A percentile compares a stretch with the other conserved stretches of the same genome.
Conservation (phyloP, 2,113 vertebrate species). For the Saccopteryx bilineata region DNA sequence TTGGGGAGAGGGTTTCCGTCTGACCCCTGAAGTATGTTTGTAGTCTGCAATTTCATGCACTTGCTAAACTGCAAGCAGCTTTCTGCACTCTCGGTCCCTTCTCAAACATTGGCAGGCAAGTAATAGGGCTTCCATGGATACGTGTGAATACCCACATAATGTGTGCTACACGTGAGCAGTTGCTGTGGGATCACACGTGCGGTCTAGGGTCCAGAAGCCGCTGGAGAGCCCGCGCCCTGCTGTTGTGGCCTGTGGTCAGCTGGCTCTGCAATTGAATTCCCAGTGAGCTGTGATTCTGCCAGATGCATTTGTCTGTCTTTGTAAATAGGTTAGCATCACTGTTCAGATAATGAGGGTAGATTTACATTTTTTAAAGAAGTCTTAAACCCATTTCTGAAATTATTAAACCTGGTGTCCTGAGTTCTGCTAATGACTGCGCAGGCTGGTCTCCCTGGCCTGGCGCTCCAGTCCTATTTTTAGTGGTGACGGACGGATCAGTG, state of each 20-base stretch:
- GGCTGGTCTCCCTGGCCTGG: constrained; percentile 42
- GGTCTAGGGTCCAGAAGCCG: constrained; percentile 35
- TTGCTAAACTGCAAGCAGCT: constrained; percentile 42
- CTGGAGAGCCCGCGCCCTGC: constrained; percentile 76
- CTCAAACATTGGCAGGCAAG: not conserved
- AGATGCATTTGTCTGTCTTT: constrained; percentile 84
- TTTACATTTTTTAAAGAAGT: constrained; percentile 84
- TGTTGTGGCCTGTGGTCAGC: constrained; percentile 81
- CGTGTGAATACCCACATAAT: constrained; percentile 40
- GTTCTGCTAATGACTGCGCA: constrained; percentile 67
- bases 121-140: not conserved
- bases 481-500: not conserved
- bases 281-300: constrained; percentile 84
- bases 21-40: not conserved
- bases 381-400: constrained; percentile 76
- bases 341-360: constrained; percentile 85
- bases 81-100: constrained; percentile 51
- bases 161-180: constrained; percentile 52
- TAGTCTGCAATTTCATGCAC: constrained; percentile 63
- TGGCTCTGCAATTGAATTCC: constrained; percentile 81
- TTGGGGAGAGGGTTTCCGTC: not conserved
- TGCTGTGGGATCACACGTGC: constrained; percentile 32
- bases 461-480: not conserved
- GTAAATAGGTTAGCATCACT: constrained; percentile 86
- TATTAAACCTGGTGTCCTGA: constrained; percentile 70